Conservation (phyloP, 2,797 vertebrate genomes). For the Premnoplex brunnescens region DNA sequence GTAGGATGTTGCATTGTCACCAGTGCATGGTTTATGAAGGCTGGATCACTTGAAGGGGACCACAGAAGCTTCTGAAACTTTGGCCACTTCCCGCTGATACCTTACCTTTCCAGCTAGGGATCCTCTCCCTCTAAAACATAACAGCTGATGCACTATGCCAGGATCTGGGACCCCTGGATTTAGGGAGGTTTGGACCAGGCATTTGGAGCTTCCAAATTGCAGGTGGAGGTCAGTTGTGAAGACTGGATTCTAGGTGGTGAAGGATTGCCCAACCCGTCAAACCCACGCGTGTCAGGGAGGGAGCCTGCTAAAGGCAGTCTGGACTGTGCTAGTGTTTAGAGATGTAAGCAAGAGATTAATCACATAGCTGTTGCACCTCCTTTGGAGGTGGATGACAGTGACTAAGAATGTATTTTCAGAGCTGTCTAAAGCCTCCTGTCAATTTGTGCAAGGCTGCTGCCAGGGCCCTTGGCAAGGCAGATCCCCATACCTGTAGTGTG, state of each 20-base stretch:
- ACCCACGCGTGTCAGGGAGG: neutral
- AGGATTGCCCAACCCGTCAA: neutral
- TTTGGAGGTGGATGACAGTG: constrained; percentile 71
- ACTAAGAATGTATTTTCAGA: constrained; percentile 72
- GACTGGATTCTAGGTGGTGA: neutral
- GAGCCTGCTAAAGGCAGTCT: neutral
- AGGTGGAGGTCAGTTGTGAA: neutral
- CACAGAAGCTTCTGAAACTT: neutral
- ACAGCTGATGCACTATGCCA: neutral
- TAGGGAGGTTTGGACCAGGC: neutral
- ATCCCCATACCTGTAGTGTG: neutral
- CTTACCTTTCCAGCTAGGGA: neutral
- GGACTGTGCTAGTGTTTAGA: neutral
- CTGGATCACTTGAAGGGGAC: neutral
- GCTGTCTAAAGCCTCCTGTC: constrained; percentile 21
- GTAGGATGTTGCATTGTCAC: neutral
- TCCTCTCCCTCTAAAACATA: neutral
- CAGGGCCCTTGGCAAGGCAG: neutral
- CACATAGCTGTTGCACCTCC: constrained; percentile 65
- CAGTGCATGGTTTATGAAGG: neutral
- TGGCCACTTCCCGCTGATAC: neutral
- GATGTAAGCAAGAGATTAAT: constrained; percentile 54
- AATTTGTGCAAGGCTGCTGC: neutral
- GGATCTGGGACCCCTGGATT: neutral
- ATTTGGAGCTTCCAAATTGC: neutral